Conservation (phyloP, 1,140 invertebrate genomes). For the Drosophila varians region DNA sequence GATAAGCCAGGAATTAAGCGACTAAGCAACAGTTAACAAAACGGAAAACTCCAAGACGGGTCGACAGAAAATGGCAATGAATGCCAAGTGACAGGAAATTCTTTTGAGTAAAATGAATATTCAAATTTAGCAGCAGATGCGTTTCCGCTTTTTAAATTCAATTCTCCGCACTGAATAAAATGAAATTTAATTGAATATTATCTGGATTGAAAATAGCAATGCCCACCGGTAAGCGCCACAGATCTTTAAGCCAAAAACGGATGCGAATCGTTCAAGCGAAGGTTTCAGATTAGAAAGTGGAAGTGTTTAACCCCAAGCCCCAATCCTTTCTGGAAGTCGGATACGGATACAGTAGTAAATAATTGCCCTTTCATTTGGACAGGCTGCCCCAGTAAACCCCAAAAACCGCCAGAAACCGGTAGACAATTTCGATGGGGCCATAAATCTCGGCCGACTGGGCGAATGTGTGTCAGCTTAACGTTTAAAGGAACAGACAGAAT, state of each 20-base stretch:
- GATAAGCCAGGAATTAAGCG: slow-evolving; percentile 43
- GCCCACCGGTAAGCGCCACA: neutral
- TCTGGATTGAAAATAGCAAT: neutral
- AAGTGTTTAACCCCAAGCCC: slow-evolving; percentile 4
- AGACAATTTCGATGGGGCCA: slow-evolving; percentile 59
- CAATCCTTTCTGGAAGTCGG: slow-evolving; percentile 40
- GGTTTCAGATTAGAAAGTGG: neutral
- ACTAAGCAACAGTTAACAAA: slow-evolving; percentile 47
- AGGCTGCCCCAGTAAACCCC: neutral
- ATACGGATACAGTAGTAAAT: slow-evolving; percentile 63
- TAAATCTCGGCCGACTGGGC: slow-evolving; percentile 56
- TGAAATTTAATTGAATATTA: slow-evolving; percentile 4
- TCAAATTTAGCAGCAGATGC: slow-evolving; percentile 15
- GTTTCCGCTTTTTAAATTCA: slow-evolving; percentile 3
- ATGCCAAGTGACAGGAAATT: neutral
- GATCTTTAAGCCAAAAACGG: neutral
- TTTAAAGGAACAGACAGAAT: slow-evolving; percentile 63
- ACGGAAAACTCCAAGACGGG: neutral
- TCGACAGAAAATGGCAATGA: slow-evolving; percentile 2
- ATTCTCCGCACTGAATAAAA: neutral
- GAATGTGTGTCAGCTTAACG: slow-evolving; percentile 67
- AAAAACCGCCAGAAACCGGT: slow-evolving; percentile 13
- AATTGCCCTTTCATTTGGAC: slow-evolving; percentile 55
- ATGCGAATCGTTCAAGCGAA: slow-evolving; percentile 2
- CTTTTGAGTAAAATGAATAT: slow-evolving; percentile 22